These are phyloP conservation scores for Odontocolon sp. DNA, from an alignment of 2,888 invertebrate genomes.

Conservation along the genomic window DNA sequence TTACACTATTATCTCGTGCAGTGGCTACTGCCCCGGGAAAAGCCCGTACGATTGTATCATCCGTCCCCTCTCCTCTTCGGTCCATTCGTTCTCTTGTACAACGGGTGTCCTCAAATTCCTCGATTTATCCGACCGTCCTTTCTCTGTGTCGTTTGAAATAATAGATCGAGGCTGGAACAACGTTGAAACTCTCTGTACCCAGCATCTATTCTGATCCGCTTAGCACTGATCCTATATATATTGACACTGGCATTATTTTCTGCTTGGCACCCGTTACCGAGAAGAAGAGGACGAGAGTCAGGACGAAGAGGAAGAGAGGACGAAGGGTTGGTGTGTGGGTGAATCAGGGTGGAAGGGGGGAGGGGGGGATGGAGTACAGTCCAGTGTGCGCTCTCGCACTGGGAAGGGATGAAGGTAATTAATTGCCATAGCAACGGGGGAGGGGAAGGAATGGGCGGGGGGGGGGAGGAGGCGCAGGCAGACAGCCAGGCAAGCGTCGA, in stretches of 20 bases:
- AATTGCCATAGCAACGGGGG: constrained; percentile 80
- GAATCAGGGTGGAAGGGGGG: constrained; percentile 9
- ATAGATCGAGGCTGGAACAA: no score
- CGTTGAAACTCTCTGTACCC: no score
- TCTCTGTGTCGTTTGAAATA: not conserved
- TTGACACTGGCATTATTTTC: no score
- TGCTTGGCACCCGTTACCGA: constrained; percentile 53
- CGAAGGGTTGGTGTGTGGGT: constrained; percentile 18
- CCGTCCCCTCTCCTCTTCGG: constrained; percentile 38
- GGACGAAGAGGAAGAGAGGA: constrained; percentile 25
- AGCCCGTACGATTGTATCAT: constrained; percentile 61
- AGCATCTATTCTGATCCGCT: no score
- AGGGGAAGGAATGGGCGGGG: constrained; percentile 54
- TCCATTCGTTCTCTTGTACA: constrained; percentile 52
- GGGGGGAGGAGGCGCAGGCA: constrained; percentile 6
- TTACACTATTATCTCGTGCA: constrained; percentile 78
- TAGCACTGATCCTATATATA: no score
- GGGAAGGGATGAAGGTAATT: constrained; percentile 80
- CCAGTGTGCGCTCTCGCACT: constrained; percentile 68
- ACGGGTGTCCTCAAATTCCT: constrained; percentile 40
- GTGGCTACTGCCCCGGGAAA: constrained; percentile 69
- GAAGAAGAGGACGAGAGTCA: constrained; percentile 17
- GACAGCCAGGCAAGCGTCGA: constrained; percentile 70
- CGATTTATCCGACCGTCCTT: not conserved
- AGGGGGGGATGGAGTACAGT: constrained; percentile 32